Evolutionary conservation across 2,797 vertebrate genomes (phyloP), one percentile per base, ranked within the genome.

Genomic region (Thalassophryne amazonica): DNA sequence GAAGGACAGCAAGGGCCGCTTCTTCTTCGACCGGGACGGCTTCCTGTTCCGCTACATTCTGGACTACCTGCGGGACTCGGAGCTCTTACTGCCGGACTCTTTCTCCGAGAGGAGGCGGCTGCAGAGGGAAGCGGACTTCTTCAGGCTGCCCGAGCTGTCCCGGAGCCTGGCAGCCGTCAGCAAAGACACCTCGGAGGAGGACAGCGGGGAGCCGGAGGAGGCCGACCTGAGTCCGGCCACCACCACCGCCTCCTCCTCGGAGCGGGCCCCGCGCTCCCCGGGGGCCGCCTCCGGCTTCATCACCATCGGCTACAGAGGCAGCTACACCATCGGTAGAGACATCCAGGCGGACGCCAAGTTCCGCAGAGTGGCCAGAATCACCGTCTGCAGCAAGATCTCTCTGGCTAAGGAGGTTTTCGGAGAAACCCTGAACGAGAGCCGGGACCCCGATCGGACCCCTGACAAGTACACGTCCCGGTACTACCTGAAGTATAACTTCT

Each of bases 331-430:
- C 62, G 92, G 94, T 27, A 89, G 94, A 43, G 95, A 97, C 85
- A 94, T 93, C 58, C 94, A 95, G 80, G 91, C 93, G 0, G 95
- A 98, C 48, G 92, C 90, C 17, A 95, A 95, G 47, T 97, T 97
- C 83, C 91, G 93, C 61, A 73, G 94, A 34, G 94, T 96, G n/a
- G 94, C 94, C 0, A 71, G 93, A 59, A 96, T 96, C 60, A 95
- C 93, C 53, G 94, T 96, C 1, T 97, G 94, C 6, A 92, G 93
- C 29, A 96, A 95, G 83, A 96, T 91, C 0, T 91, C 91, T 0
- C 73, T 96, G 72, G 92, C 93, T 24, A 96, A 95, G 52, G 94
- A 97, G 75, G 95, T 98, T 8, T 98, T 98, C 37, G 95, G 95
- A 2, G 94, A 96, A 7, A 93, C 94, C 15, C 83, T 97, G 71